Conservation (phyloP, 2,113 vertebrate species). For the Scalopus aquaticus region DNA sequence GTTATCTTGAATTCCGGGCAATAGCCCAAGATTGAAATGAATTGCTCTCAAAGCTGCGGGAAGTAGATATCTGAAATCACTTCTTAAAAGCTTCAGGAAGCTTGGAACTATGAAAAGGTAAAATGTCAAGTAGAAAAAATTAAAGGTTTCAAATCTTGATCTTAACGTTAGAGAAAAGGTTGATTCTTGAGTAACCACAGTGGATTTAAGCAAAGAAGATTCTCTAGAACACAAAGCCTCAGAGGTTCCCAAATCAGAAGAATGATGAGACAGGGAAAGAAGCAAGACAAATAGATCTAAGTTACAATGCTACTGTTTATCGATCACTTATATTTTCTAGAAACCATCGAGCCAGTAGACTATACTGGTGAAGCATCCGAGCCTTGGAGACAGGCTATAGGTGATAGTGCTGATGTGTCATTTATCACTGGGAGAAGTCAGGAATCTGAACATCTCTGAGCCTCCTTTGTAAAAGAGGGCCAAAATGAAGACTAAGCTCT, state of each 20-base stretch:
- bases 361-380: neutral
- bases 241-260: neutral
- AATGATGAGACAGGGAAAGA: neutral
- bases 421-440: neutral
- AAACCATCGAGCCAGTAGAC: neutral
- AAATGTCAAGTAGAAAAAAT: slow-evolving; percentile 71
- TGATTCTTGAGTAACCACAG: slow-evolving; percentile 35
- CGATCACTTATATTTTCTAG: neutral
- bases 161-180: slow-evolving; percentile 51
- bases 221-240: neutral
- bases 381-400: neutral
- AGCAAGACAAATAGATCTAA: neutral
- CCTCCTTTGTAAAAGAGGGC: neutral
- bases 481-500: neutral
- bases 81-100: slow-evolving; percentile 58
- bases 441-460: neutral
- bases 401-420: neutral
- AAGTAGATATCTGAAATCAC: slow-evolving; percentile 68
- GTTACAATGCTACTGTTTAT: neutral
- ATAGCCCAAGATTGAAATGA: slow-evolving; percentile 68
- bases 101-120: slow-evolving; percentile 46
- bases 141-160: slow-evolving; percentile 38
- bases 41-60: slow-evolving; percentile 61
- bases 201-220: neutral
- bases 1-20: slow-evolving; percentile 67